A percentile compares a stretch with the other conserved stretches of the same genome.
These are phyloP conservation scores for Eurosta solidaginis DNA, from an alignment of 1,140 invertebrate genomes.

Conservation along the genomic window DNA sequence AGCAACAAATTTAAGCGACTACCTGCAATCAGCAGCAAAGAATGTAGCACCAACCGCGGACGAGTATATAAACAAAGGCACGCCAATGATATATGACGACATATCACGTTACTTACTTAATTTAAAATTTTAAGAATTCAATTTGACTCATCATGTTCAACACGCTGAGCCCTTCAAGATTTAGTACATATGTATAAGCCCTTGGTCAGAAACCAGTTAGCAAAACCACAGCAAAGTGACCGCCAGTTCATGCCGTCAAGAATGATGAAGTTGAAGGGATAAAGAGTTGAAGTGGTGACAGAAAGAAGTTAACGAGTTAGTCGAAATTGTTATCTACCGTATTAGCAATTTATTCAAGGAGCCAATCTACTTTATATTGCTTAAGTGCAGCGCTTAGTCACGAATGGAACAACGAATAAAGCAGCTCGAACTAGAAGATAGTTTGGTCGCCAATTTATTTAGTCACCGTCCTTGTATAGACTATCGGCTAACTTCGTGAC, in stretches of 20 bases:
- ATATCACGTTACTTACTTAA: constrained; percentile 6
- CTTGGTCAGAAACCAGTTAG: background rate
- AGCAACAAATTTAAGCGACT: background rate
- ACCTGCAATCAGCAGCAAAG: background rate
- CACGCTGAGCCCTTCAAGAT: background rate
- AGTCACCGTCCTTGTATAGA: background rate
- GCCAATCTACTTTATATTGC: background rate
- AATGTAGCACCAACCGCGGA: background rate
- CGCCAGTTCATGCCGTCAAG: background rate
- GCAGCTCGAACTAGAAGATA: background rate
- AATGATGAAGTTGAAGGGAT: background rate
- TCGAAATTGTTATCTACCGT: background rate
- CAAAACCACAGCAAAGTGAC: background rate
- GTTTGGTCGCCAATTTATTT: background rate
- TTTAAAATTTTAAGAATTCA: constrained; percentile 25
- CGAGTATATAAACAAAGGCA: background rate
- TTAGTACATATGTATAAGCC: no score
- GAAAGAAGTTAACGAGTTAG: background rate
- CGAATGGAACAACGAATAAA: background rate
- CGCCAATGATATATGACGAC: background rate
- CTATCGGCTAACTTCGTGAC: background rate
- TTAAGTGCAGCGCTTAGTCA: background rate
- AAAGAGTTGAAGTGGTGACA: background rate
- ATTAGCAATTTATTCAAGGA: background rate
- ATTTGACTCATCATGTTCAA: constrained; percentile 16